Evolutionary conservation across 2,888 invertebrate species (phyloP).

Genomic region (Odontocolon sp.): DNA sequence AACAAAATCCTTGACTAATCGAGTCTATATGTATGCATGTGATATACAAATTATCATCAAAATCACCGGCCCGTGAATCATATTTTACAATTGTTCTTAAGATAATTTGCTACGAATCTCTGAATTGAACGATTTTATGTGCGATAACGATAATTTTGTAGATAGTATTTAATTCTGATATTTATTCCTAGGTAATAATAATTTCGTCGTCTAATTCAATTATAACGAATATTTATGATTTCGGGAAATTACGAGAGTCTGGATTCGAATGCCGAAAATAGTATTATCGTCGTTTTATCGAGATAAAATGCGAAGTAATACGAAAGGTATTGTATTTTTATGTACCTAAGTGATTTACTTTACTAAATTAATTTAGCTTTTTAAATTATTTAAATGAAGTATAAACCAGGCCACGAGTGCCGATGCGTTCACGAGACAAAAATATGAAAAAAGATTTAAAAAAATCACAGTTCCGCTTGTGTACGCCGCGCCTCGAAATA

Average conservation of each 20-base stretch:
- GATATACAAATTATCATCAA: constrained; percentile 6
- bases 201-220: constrained; percentile 42
- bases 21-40: constrained; percentile 10
- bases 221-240: constrained; percentile 16
- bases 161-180: constrained; percentile 71
- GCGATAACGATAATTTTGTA: constrained; percentile 68
- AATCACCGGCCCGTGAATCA: constrained; percentile 1
- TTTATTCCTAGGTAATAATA: constrained; percentile 70
- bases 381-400: constrained; percentile 67
- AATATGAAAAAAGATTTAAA: constrained; percentile 38
- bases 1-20: constrained; percentile 19
- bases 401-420: constrained; percentile 52
- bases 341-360: constrained; percentile 74
- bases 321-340: constrained; percentile 62
- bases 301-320: constrained; percentile 72
- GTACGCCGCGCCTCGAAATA: constrained; percentile 34
- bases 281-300: constrained; percentile 73
- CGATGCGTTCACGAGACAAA: constrained; percentile 54
- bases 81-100: constrained; percentile 28
- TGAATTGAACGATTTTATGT: constrained; percentile 41
- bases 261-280: constrained; percentile 61
- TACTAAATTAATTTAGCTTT: constrained; percentile 72
- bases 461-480: constrained; percentile 61
- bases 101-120: constrained; percentile 29
- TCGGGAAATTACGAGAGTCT: constrained; percentile 51